Evolutionary conservation across 2,113 vertebrate genomes (phyloP).

Genomic region (Azemiops feae): DNA sequence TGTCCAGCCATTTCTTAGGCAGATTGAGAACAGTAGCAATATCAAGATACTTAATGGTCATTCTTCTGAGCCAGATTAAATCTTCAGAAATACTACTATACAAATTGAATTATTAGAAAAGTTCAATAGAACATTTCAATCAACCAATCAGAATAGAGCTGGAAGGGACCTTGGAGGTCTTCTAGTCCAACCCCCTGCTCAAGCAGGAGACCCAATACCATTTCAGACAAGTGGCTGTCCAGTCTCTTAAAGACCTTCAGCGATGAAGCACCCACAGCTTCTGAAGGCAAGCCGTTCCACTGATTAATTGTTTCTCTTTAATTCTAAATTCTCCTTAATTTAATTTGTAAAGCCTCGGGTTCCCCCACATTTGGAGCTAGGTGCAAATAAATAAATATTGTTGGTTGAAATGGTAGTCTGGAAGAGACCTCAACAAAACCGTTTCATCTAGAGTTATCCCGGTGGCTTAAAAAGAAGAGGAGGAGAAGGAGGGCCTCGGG

Average conservation of each 20-base stretch:
- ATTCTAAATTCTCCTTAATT: neutral
- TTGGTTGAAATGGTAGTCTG: neutral
- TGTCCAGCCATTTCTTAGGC: neutral
- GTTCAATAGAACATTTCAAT: neutral
- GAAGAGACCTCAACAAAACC: neutral
- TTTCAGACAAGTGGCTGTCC: neutral
- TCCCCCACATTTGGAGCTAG: neutral
- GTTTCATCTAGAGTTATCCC: neutral
- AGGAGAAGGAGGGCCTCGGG: neutral
- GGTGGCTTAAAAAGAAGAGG: neutral
- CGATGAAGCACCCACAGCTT: neutral
- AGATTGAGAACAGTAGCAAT: neutral
- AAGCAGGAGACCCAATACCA: neutral
- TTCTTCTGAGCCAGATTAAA: neutral
- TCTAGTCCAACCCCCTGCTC: neutral
- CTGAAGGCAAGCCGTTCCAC: neutral
- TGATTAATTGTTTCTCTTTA: neutral
- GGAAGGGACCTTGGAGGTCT: neutral
- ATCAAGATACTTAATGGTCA: neutral
- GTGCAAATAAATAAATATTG: neutral
- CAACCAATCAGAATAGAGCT: neutral
- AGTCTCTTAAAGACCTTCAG: neutral
- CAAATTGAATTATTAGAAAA: neutral
- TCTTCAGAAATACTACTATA: neutral
- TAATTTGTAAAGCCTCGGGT: neutral